These are phyloP conservation scores for Bombus picipes DNA, from an alignment of 1,140 invertebrate species.

Conservation along the genomic window DNA sequence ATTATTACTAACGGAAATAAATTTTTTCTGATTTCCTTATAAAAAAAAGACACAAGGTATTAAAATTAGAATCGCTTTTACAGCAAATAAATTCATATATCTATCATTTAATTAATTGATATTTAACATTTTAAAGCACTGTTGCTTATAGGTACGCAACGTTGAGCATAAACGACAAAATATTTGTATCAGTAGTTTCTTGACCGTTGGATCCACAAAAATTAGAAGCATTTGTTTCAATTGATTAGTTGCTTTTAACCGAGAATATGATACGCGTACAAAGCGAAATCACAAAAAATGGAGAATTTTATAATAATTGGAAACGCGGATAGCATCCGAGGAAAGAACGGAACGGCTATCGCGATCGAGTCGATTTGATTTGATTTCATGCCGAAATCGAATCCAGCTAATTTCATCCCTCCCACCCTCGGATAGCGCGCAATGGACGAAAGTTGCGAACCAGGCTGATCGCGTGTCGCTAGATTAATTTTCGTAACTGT, in stretches of 20 bases:
- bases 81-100: no score
- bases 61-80: no score
- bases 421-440: not conserved
- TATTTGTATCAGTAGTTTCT: not conserved
- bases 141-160: no score
- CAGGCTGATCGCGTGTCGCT: constrained; percentile 5
- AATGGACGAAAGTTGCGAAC: not conserved
- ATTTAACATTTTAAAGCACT: no score
- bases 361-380: not conserved
- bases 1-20: not conserved
- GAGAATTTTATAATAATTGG: not conserved
- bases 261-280: not conserved
- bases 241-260: not conserved
- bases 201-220: not conserved
- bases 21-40: no score
- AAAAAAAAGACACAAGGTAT: no score
- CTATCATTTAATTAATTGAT: no score
- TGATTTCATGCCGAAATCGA: constrained; percentile 1
- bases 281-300: not conserved
- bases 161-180: no score
- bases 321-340: no score
- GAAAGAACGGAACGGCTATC: not conserved
- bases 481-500: constrained; percentile 27
- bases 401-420: not conserved
- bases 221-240: not conserved